A percentile compares a stretch with the other conserved stretches of the same genome.
phyloP scores from a whole-genome alignment of 2,113 vertebrate species.

The Fulmarus glacialis region DNA sequence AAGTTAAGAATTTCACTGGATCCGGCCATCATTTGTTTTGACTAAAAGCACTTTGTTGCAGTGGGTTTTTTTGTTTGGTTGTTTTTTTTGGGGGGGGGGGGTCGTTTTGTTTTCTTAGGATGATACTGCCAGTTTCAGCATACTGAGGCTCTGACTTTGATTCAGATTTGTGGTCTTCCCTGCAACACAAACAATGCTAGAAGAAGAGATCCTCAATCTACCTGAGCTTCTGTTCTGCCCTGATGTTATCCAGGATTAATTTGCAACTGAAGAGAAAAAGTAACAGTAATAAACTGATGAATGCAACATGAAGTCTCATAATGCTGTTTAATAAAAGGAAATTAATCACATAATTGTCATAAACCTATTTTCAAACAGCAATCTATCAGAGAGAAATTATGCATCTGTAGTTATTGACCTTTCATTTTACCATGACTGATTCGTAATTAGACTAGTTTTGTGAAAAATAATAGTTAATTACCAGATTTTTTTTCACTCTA shows the following conservation, averaged over 20 bases:
- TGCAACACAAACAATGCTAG: not conserved
- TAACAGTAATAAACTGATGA: conserved; percentile 74
- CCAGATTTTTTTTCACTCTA: conserved; percentile 71
- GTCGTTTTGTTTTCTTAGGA: not conserved
- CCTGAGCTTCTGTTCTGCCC: conserved; percentile 42
- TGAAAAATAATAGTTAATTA: conserved; percentile 78
- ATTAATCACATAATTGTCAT: conserved; percentile 84
- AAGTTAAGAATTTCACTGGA: not conserved
- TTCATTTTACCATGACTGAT: conserved; percentile 80
- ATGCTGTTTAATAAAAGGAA: conserved; percentile 80
- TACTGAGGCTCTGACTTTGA: not conserved
- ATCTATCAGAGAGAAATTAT: conserved; percentile 82
- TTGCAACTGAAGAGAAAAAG: conserved; percentile 69
- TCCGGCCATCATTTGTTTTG: not conserved
- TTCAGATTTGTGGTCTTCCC: not conserved
- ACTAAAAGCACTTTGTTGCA: not conserved
- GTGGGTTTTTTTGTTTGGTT: not conserved
- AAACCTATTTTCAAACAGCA: conserved; percentile 82
- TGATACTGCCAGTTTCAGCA: not conserved
- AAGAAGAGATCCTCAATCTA: conserved; percentile 1
- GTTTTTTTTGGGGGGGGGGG: too few species aligned
- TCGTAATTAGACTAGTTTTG: conserved; percentile 78
- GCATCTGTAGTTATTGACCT: conserved; percentile 82
- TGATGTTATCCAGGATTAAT: conserved; percentile 55
- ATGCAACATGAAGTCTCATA: conserved; percentile 80